phyloP scores from a whole-genome alignment of 1,140 invertebrate genomes.

The Metopolophium dirhodum region DNA sequence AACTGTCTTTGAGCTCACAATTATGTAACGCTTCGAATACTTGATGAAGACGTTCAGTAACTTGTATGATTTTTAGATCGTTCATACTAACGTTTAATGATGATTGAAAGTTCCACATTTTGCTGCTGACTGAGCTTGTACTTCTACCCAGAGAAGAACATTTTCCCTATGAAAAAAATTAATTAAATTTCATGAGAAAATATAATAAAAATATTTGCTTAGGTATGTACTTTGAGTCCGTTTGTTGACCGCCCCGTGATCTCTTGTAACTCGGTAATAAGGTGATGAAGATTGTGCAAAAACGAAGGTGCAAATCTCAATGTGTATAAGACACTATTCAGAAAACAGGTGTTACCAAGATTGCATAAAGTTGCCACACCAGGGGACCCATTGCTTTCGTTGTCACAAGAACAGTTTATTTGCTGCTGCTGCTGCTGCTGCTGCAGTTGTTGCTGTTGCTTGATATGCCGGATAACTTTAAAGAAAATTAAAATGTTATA shows the following conservation, averaged over 20 bases:
- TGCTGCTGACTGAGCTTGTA: conserved; percentile 71
- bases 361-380: conserved; percentile 82
- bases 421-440: conserved; percentile 47
- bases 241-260: conserved; percentile 61
- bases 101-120: conserved; percentile 80
- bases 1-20: conserved; percentile 75
- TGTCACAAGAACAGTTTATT: conserved; percentile 51
- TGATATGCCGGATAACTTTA: conserved; percentile 56
- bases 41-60: conserved; percentile 69
- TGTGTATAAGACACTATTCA: conserved; percentile 92
- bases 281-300: conserved; percentile 83
- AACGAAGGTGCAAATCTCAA: conserved; percentile 88
- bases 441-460: conserved; percentile 50
- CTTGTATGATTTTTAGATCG: conserved; percentile 54
- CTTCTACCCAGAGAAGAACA: conserved; percentile 78
- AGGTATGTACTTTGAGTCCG: conserved; percentile 27
- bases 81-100: conserved; percentile 65
- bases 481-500: conserved; percentile 28
- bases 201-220: background rate
- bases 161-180: conserved; percentile 67
- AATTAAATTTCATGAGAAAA: background rate
- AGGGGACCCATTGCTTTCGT: conserved; percentile 45
- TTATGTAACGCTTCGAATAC: conserved; percentile 76
- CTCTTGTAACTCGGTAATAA: conserved; percentile 75
- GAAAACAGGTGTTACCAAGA: conserved; percentile 90